Conservation (phyloP, 2,888 invertebrate species). For the Osmoderma eremita region DNA sequence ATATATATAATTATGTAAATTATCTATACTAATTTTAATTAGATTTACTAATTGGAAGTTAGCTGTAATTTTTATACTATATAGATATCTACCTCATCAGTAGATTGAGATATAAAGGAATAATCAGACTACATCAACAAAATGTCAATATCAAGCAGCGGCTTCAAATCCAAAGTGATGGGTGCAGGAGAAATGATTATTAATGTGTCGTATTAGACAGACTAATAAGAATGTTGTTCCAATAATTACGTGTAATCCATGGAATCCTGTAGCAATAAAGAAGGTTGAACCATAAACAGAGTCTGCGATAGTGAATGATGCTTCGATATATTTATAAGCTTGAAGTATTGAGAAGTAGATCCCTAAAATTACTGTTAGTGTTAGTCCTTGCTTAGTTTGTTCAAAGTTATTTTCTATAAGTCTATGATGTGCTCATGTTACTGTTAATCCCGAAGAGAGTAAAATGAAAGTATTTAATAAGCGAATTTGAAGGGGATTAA, state of each 20-base stretch:
- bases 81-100: too few species aligned
- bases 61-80: too few species aligned
- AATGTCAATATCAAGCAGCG: too few species aligned
- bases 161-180: too few species aligned
- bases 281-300: not conserved
- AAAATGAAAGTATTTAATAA: not conserved
- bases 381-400: too few species aligned
- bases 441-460: not conserved
- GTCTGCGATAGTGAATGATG: not conserved
- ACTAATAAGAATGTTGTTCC: not conserved
- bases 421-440: not conserved
- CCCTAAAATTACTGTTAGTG: too few species aligned
- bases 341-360: not conserved
- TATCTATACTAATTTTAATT: too few species aligned
- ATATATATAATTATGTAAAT: too few species aligned
- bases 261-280: not conserved
- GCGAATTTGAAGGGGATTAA: not conserved
- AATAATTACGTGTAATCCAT: not conserved
- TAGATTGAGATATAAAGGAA: too few species aligned
- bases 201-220: not conserved
- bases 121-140: too few species aligned
- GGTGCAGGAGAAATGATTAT: not conserved
- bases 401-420: not conserved
- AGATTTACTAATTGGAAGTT: too few species aligned
- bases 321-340: not conserved